Base-by-base conservation (phyloP, 2,113 vertebrate genomes). In the Vidua macroura region DNA sequence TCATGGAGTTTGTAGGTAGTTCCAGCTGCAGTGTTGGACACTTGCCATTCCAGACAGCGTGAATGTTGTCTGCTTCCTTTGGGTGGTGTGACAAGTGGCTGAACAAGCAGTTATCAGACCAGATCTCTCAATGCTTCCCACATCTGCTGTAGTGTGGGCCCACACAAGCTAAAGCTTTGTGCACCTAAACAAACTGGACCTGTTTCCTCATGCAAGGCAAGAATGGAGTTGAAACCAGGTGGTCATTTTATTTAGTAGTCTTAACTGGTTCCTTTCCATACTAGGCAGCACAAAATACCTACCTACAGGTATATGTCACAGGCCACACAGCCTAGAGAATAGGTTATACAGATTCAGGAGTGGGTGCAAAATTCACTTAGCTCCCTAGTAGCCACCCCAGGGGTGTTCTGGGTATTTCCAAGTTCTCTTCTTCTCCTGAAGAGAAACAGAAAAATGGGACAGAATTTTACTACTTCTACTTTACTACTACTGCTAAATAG, bases 1-100 rank as follows among this genome's bases (percentile, higher is more conserved):
- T 60, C 41, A 23, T 59, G 76, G 90, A 41, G 76, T 94, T 88
- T 28, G 43, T 85, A 94, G 86, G 86, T 92, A 88, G 85, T 81
- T 88, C 64, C 52, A 94, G 80, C 83, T 92, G 82, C 79, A 37
- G 72, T 17, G 31, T 25, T 86, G 84, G 87, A 91, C 39, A 52
- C n/a, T 25, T 95, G 84, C 91, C 72, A 58, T 92, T 92, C 63
- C 59, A 59, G 70, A 33, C 2, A 2, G 53, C 68, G 5, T n/a
- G 24, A 52, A 44, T 68, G 64, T 33, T 51, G 31, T 39, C 63
- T 59, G 23, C 67, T 80, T 79, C 63, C 59, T 69, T 55, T 59
- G 41, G 33, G 46, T 62, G 10, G 0, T 27, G 62, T 27, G n/a
- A 76, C 70, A 69, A 79, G 46, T 16, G 25, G 62, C 49, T 82